These are phyloP conservation scores for Macrotus californicus DNA, from an alignment of 2,113 vertebrate genomes.

Conservation along the genomic window DNA sequence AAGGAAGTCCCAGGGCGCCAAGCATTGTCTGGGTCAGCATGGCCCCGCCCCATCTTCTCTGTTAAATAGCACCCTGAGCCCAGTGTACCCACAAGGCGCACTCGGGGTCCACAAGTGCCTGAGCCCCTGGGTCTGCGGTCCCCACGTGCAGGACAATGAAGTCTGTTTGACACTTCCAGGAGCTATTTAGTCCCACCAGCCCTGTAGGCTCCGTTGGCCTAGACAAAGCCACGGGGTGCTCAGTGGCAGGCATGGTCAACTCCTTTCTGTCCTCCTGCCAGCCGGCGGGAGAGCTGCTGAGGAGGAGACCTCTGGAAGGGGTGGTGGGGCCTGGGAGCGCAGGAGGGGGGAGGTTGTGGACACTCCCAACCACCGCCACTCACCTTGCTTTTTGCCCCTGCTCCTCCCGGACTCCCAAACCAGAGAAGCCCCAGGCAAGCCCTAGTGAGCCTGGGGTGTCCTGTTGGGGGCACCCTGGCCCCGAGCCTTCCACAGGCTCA, in stretches of 20 bases:
- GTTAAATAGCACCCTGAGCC: not conserved
- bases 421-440: not conserved
- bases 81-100: not conserved
- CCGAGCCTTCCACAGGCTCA: not conserved
- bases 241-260: not conserved
- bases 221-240: conserved; percentile 3
- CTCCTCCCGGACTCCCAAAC: not conserved
- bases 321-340: not conserved
- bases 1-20: not conserved
- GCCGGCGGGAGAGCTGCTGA: not conserved
- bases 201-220: not conserved
- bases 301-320: not conserved
- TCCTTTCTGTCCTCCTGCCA: not conserved
- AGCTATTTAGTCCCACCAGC: conserved; percentile 22
- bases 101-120: not conserved
- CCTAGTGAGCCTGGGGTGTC: not conserved
- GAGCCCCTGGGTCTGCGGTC: not conserved
- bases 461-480: not conserved
- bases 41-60: not conserved
- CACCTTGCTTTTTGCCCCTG: not conserved
- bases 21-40: not conserved
- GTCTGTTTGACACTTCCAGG: not conserved
- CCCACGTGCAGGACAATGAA: not conserved
- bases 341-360: not conserved
- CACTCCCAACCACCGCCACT: not conserved